These are phyloP conservation scores for Sakesphorus luctuosus DNA, from an alignment of 2,113 vertebrate species.

Conservation along the genomic window DNA sequence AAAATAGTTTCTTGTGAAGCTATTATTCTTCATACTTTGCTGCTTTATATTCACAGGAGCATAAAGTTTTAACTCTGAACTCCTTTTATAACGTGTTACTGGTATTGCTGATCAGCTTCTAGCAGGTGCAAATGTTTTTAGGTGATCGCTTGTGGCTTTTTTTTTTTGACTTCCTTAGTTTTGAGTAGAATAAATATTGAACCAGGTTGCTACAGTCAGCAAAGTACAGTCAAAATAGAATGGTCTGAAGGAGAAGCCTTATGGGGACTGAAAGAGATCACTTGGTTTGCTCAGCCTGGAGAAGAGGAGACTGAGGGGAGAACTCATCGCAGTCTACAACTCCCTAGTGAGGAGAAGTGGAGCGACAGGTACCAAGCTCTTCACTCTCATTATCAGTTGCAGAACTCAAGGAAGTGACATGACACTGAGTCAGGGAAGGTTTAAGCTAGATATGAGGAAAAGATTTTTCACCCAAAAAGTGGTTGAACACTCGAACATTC, in stretches of 20 bases:
- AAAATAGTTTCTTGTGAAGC: not conserved
- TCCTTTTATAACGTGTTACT: not conserved
- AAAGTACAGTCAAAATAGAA: not conserved
- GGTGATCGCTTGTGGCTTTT: not conserved
- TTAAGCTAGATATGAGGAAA: not conserved
- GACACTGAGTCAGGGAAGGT: not conserved
- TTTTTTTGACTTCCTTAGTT: not conserved
- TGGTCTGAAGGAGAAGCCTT: not conserved
- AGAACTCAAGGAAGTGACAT: not conserved
- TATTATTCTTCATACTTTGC: not conserved
- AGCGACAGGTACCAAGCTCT: not conserved
- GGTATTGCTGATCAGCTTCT: not conserved
- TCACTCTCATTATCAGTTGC: not conserved
- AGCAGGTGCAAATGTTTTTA: not conserved
- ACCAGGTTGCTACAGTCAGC: not conserved
- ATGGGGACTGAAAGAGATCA: not conserved
- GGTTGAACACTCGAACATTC: not conserved
- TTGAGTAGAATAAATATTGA: not conserved
- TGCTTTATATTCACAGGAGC: not conserved
- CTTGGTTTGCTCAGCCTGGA: not conserved
- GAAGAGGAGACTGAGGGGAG: not conserved
- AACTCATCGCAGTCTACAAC: not conserved
- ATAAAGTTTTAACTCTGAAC: not conserved
- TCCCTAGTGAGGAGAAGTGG: fast-evolving
- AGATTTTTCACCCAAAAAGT: not conserved